These are phyloP conservation scores for Loripinus fragilis DNA, from an alignment of 2,888 invertebrate species.

Conservation along the genomic window DNA sequence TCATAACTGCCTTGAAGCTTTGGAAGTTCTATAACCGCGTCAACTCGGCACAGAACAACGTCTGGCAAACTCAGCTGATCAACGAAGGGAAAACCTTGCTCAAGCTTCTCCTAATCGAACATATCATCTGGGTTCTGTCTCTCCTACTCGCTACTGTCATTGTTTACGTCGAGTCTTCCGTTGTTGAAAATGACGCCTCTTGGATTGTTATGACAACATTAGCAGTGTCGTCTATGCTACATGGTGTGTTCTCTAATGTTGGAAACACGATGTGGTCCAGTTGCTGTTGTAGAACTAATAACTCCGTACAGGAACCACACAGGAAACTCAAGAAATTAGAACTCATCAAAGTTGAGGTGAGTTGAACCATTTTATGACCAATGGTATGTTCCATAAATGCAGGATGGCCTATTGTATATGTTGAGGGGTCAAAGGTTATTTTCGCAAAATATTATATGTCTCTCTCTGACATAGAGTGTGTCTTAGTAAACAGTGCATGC, in stretches of 20 bases:
- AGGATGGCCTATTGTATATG: too few species aligned
- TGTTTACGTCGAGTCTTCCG: slow-evolving; percentile 60
- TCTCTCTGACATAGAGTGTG: too few species aligned
- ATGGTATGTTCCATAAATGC: too few species aligned
- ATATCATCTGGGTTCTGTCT: slow-evolving; percentile 51
- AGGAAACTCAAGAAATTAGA: slow-evolving; percentile 76
- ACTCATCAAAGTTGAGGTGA: slow-evolving; percentile 75
- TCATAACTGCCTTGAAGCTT: slow-evolving; percentile 66
- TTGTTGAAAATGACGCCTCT: slow-evolving; percentile 51
- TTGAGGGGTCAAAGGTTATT: too few species aligned
- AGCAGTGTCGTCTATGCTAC: slow-evolving; percentile 59
- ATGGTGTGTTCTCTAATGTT: slow-evolving; percentile 65
- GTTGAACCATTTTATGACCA: slow-evolving; percentile 22
- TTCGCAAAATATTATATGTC: too few species aligned
- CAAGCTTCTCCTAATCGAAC: slow-evolving; percentile 64
- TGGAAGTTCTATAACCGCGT: slow-evolving; percentile 75
- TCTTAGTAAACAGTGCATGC: too few species aligned
- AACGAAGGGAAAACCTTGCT: slow-evolving; percentile 66
- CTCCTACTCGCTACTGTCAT: slow-evolving; percentile 62
- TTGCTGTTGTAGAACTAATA: slow-evolving; percentile 63
- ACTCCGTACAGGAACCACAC: slow-evolving; percentile 70
- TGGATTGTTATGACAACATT: slow-evolving; percentile 68
- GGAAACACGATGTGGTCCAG: slow-evolving; percentile 72
- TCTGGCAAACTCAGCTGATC: slow-evolving; percentile 74
- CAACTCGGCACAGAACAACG: slow-evolving; percentile 72